Evolutionary conservation across 2,113 vertebrate genomes (phyloP).

Genomic region (Triplophysa tibetana): DNA sequence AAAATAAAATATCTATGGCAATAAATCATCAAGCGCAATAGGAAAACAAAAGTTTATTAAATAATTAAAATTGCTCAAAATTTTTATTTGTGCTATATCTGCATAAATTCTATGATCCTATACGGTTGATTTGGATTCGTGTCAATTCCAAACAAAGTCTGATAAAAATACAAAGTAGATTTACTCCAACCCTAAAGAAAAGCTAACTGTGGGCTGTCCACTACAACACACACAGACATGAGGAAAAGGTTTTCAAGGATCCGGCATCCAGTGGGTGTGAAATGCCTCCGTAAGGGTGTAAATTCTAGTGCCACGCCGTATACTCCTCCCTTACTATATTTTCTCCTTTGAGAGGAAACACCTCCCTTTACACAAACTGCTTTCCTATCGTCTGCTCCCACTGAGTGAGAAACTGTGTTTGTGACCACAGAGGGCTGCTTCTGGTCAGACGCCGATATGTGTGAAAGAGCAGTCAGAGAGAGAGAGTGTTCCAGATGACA

Average conservation of each 20-base stretch:
- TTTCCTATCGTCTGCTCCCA: neutral
- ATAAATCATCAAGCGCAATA: no score
- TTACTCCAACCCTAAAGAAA: no score
- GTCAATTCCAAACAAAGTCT: no score
- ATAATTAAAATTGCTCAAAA: no score
- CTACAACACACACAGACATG: neutral
- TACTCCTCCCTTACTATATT: conserved; percentile 31
- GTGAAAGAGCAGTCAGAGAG: neutral
- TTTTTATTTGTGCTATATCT: no score
- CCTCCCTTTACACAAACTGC: conserved; percentile 30
- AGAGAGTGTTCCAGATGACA: neutral
- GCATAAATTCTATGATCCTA: no score
- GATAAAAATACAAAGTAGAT: no score
- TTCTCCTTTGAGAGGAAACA: conserved; percentile 38
- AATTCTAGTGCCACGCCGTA: neutral
- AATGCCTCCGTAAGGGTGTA: conserved; percentile 7
- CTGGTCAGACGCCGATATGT: neutral
- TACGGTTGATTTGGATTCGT: no score
- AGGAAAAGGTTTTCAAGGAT: conserved; percentile 1
- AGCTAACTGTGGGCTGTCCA: no score
- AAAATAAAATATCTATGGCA: no score
- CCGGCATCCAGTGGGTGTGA: conserved; percentile 1
- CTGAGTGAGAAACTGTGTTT: neutral
- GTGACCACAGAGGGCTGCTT: conserved; percentile 25
- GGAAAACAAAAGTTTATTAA: no score